Percentiles rank a stretch among this genome's conserved stretches.
phyloP scores from a whole-genome alignment of 2,113 vertebrate species.

The Neotoma lepida region DNA sequence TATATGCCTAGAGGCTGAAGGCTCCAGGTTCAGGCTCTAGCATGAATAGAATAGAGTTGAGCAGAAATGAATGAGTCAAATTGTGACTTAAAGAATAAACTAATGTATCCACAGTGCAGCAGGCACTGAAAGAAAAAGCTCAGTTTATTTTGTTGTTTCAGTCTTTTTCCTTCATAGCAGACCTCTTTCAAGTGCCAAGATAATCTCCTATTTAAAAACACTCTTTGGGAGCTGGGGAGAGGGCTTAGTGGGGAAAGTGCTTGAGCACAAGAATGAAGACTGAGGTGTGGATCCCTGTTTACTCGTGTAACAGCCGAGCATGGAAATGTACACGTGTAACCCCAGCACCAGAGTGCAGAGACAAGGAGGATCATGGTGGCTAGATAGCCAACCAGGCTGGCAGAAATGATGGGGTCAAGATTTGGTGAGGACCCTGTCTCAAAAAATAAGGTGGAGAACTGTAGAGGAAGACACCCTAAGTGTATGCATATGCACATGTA shows the following conservation, averaged over 20 bases:
- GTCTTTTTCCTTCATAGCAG: slow-evolving; percentile 55
- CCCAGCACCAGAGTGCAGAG: not conserved
- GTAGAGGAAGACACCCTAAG: not conserved
- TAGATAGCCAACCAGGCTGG: not conserved
- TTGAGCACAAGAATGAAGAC: not conserved
- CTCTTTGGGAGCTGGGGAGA: not conserved
- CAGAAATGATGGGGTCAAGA: not conserved
- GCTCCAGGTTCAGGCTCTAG: not conserved
- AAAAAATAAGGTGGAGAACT: not conserved
- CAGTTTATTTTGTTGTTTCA: not conserved
- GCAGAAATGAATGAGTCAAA: not conserved
- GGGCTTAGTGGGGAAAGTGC: not conserved
- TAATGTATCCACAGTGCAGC: not conserved
- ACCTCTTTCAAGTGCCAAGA: slow-evolving; percentile 5
- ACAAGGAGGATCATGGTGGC: not conserved
- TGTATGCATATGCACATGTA: too few species aligned
- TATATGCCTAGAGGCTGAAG: not conserved
- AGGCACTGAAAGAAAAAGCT: slow-evolving; percentile 42
- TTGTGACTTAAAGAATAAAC: not conserved
- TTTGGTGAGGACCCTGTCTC: not conserved
- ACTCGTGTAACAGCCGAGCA: not conserved
- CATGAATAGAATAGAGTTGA: too few species aligned
- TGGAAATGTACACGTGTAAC: not conserved
- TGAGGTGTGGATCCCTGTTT: too few species aligned
- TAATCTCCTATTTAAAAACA: not conserved